A percentile compares a stretch with the other conserved stretches of the same genome.
Evolutionary conservation across 2,797 vertebrate species (phyloP).

Genomic region (Peromyscus aztecus): DNA sequence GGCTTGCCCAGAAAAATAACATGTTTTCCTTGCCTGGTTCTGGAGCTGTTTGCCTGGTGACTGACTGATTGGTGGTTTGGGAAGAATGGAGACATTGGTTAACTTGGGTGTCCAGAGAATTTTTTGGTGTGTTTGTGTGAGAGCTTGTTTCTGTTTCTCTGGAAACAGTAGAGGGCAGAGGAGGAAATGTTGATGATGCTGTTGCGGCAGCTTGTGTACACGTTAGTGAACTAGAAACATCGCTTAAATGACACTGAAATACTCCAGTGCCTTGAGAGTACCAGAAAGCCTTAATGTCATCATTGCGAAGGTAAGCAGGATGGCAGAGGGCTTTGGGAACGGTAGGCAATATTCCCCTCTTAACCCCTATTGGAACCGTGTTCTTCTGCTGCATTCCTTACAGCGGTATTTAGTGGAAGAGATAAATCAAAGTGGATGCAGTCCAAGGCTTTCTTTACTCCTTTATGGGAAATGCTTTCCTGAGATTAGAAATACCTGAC

Average conservation of each 20-base stretch:
- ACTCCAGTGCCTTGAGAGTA: background rate
- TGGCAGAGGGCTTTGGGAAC: conserved; percentile 5
- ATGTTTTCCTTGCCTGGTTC: conserved; percentile 81
- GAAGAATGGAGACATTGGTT: conserved; percentile 77
- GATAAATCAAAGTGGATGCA: conserved; percentile 56
- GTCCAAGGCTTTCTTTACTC: conserved; percentile 28
- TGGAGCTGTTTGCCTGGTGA: conserved; percentile 81
- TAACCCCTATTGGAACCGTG: background rate
- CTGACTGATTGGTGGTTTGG: conserved; percentile 80
- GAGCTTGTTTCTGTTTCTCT: conserved; percentile 78
- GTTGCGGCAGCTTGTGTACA: background rate
- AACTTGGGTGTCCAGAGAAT: conserved; percentile 73
- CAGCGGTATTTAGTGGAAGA: conserved; percentile 17
- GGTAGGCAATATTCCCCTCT: background rate
- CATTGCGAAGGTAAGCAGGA: background rate
- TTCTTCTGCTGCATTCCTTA: background rate
- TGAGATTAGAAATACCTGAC: conserved; percentile 63
- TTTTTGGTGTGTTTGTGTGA: conserved; percentile 66
- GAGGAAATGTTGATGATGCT: conserved; percentile 56
- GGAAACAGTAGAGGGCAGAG: conserved; percentile 72
- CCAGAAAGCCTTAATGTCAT: background rate
- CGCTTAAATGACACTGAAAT: background rate
- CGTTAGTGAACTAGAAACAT: background rate
- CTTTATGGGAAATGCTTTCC: conserved; percentile 48
- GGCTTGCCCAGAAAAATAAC: conserved; percentile 86